Base-by-base conservation (phyloP, 2,797 vertebrate species). In the Acestrorhynchus altus region DNA sequence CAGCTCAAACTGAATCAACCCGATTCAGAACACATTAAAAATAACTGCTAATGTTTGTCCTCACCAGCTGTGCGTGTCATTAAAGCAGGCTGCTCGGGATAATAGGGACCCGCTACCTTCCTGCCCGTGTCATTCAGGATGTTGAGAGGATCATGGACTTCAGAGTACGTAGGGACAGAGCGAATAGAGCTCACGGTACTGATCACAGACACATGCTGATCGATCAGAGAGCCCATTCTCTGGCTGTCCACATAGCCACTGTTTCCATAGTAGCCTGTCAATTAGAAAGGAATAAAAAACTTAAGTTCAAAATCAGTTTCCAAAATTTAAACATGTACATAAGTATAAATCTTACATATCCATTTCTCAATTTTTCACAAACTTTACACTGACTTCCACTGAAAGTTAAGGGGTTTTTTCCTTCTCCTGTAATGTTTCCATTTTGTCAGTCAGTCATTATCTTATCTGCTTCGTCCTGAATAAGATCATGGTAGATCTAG, bases 191-290 rank as follows among this genome's bases (percentile, higher is more conserved):
- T 93, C 49, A 96, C 93, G 0, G 94, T 98, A 90, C 97, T 99
- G 93, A 99, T 99, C 80, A 99, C 97, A 0, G 98, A 99, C 83
- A 99, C 97, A 0, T 99, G 98, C 76, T 99, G 97, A 85, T 98
- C 96, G n/a, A 96, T 94, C 92, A 97, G 91, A 0, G 97, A 91
- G 11, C 94, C 92, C 85, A 97, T 92, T 70, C 97, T 93, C 76
- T 96, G 96, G 83, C 92, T 84, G 67, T 98, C 96, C 82, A 94
- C 82, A 81, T 96, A 98, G 82, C 87, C 89, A 80, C 87, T 90
- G 89, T 92, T 95, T 79, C 95, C 92, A 70, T 96, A 99, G 88
- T 95, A 99, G 60, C 95, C 97, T 98, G 84, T 20, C 83, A 88
- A 22, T 39, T 64, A 28, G n/a, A 47, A 15, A 57, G 1, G 0